A percentile compares a stretch with the other conserved stretches of the same genome.
Conservation (phyloP, 2,888 invertebrate genomes). For the Nomada flava region DNA sequence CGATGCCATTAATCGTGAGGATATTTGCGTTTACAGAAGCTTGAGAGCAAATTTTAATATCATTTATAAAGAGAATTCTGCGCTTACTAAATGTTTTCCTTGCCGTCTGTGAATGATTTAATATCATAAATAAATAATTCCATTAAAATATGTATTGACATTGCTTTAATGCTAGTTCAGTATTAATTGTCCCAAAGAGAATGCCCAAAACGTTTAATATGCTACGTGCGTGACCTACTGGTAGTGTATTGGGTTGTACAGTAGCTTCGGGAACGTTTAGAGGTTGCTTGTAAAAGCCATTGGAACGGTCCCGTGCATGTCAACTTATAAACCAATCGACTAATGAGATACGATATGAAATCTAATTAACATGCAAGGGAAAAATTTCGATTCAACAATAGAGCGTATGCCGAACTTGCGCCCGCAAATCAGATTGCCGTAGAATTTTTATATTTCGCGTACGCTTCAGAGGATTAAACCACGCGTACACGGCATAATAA, state of each 20-base stretch:
- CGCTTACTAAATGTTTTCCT: neutral
- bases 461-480: too few relatives aligned
- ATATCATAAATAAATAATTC: neutral
- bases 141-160: neutral
- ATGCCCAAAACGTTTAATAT: neutral
- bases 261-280: slow-evolving; percentile 18
- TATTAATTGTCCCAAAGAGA: slow-evolving; percentile 23
- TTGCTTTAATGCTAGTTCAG: neutral
- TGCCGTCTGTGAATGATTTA: neutral
- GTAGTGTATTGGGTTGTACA: neutral
- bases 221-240: slow-evolving; percentile 18
- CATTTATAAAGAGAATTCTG: neutral
- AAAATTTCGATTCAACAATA: neutral
- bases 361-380: slow-evolving; percentile 24
- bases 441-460: too few relatives aligned
- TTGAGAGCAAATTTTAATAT: neutral
- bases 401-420: too few relatives aligned
- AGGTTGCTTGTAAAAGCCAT: slow-evolving; percentile 25
- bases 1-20: neutral
- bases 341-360: slow-evolving; percentile 45
- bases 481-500: neutral
- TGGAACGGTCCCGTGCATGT: slow-evolving; percentile 21
- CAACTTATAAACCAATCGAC: slow-evolving; percentile 35
- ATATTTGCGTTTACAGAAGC: neutral
- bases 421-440: too few relatives aligned